Conservation (phyloP, 2,888 invertebrate species). For the Bugulina stolonifera region DNA sequence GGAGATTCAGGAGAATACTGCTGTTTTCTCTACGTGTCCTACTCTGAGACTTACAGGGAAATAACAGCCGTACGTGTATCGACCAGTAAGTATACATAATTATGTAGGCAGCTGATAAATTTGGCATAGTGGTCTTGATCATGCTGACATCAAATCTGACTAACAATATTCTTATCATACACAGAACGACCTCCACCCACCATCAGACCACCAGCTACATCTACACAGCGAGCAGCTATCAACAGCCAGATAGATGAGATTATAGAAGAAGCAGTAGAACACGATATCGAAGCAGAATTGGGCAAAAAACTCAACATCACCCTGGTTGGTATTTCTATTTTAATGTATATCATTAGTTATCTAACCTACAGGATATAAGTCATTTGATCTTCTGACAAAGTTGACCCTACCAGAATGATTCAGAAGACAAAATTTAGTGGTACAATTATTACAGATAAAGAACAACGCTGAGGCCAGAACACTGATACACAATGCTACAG, state of each 20-base stretch:
- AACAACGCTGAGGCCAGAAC: background rate
- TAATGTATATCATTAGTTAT: too few species aligned
- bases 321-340: constrained; percentile 9
- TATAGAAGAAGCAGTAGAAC: constrained; percentile 18
- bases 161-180: too few species aligned
- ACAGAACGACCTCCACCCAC: background rate
- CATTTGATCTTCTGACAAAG: too few species aligned
- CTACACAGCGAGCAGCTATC: background rate
- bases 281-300: constrained; percentile 19
- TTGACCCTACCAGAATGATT: too few species aligned
- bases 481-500: constrained; percentile 20
- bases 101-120: too few species aligned
- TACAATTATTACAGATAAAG: constrained; percentile 25
- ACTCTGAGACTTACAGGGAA: constrained; percentile 18
- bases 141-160: too few species aligned
- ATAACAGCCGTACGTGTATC: background rate
- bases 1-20: constrained; percentile 22
- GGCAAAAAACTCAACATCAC: constrained; percentile 20
- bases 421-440: too few species aligned
- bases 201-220: background rate
- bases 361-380: too few species aligned
- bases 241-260: background rate
- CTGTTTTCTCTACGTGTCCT: constrained; percentile 25
- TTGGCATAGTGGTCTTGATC: too few species aligned
- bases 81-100: constrained; percentile 15